Conservation (phyloP, 2,888 invertebrate genomes). For the Cantharis lateralis region DNA sequence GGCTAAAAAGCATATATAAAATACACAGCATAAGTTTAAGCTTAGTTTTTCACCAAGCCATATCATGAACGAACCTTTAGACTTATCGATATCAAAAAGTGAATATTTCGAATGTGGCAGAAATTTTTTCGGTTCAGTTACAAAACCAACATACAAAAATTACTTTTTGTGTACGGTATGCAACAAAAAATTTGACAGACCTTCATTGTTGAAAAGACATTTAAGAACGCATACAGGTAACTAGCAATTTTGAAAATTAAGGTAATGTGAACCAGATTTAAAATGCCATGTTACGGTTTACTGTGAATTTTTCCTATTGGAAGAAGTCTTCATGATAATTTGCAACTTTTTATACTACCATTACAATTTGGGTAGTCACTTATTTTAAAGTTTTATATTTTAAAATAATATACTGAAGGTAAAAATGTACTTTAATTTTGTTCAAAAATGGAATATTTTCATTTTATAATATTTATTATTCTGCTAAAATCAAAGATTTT, state of each 20-base stretch:
- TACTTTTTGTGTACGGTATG: constrained; percentile 83
- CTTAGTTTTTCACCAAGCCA: neutral
- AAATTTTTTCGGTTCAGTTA: neutral
- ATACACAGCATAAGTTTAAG: neutral
- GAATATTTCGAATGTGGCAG: neutral
- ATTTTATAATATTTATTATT: no score
- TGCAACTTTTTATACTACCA: no score
- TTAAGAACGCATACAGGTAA: constrained; percentile 91
- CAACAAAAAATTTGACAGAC: constrained; percentile 89
- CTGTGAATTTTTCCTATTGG: no score
- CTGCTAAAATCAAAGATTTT: no score
- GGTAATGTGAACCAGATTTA: neutral
- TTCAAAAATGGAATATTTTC: no score
- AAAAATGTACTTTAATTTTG: no score
- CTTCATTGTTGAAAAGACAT: constrained; percentile 86
- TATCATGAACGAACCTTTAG: constrained; percentile 37
- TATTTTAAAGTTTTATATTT: no score
- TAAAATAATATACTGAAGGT: no score
- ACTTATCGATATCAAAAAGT: constrained; percentile 31
- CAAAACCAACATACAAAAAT: constrained; percentile 7
- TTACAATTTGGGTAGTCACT: no score
- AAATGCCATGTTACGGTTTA: no score
- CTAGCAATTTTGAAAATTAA: no score
- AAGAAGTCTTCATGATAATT: no score
- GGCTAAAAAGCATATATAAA: neutral